phyloP scores from a whole-genome alignment of 2,888 invertebrate genomes.

The Ceriagrion tenellum region DNA sequence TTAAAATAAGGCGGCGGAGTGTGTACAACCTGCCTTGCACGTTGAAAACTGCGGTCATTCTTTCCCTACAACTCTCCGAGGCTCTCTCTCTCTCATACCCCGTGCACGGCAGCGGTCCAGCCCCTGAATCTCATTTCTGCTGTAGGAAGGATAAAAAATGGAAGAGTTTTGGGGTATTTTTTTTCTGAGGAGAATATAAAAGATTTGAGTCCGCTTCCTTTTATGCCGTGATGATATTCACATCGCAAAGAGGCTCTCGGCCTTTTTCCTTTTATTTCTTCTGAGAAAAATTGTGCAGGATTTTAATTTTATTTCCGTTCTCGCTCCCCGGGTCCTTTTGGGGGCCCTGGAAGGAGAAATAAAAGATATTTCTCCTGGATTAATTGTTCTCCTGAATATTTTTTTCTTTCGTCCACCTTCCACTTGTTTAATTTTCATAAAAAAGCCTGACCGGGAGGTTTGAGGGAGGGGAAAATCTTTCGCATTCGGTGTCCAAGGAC shows the following conservation, averaged over 20 bases:
- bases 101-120: background rate
- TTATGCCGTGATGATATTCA: constrained; percentile 62
- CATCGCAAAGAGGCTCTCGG: constrained; percentile 34
- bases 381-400: background rate
- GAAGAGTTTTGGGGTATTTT: background rate
- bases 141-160: background rate
- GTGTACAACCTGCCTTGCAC: constrained; percentile 40
- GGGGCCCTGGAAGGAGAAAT: background rate
- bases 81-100: background rate
- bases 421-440: constrained; percentile 32
- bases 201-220: constrained; percentile 16
- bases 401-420: background rate
- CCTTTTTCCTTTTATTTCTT: background rate
- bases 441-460: background rate
- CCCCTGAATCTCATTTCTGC: constrained; percentile 4
- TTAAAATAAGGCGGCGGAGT: constrained; percentile 59
- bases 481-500: background rate
- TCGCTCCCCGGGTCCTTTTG: background rate
- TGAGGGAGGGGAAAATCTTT: background rate
- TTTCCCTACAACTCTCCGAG: background rate
- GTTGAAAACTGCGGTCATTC: constrained; percentile 51
- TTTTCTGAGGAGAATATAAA: constrained; percentile 1
- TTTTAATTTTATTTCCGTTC: background rate
- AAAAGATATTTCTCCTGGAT: background rate
- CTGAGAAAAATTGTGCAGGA: background rate